Conservation (phyloP, 2,797 vertebrate genomes). For the Acanthornis magna region DNA sequence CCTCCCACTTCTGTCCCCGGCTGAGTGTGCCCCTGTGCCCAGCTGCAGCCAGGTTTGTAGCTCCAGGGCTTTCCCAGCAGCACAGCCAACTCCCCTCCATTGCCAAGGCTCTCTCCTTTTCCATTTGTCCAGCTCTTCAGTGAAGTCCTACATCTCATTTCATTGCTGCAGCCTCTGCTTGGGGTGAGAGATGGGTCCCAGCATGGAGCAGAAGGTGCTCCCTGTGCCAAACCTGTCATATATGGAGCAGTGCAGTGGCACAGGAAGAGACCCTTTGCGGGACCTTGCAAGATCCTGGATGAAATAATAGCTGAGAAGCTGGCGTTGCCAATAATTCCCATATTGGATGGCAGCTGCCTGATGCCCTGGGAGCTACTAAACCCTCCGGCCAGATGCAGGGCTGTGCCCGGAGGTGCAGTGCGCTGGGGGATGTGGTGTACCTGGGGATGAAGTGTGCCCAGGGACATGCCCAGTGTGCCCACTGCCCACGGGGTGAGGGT, state of each 20-base stretch:
- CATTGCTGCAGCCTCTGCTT: not conserved
- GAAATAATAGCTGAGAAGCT: not conserved
- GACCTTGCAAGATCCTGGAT: not conserved
- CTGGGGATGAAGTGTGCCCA: not conserved
- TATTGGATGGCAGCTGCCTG: not conserved
- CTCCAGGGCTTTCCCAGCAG: not conserved
- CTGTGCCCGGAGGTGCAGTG: not conserved
- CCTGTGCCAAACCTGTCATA: fast-evolving
- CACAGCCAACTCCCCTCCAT: not conserved
- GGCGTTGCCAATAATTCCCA: fast-evolving
- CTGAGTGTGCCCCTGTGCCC: not conserved
- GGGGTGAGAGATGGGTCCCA: not conserved
- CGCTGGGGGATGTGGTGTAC: too few species aligned
- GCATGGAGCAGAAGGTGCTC: not conserved
- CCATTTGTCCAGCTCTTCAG: not conserved
- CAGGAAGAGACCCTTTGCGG: not conserved
- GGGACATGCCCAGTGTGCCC: not conserved
- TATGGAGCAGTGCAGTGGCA: not conserved
- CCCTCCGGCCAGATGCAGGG: fast-evolving
- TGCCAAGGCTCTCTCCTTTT: not conserved
- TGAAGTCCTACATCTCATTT: fast-evolving
- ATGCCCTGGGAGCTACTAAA: not conserved
- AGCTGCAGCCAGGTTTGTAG: fast-evolving
- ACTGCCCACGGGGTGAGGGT: fast-evolving
- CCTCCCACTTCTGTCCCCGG: not conserved